Base-by-base conservation (phyloP, 2,888 invertebrate species). In the Agrotis puta region DNA sequence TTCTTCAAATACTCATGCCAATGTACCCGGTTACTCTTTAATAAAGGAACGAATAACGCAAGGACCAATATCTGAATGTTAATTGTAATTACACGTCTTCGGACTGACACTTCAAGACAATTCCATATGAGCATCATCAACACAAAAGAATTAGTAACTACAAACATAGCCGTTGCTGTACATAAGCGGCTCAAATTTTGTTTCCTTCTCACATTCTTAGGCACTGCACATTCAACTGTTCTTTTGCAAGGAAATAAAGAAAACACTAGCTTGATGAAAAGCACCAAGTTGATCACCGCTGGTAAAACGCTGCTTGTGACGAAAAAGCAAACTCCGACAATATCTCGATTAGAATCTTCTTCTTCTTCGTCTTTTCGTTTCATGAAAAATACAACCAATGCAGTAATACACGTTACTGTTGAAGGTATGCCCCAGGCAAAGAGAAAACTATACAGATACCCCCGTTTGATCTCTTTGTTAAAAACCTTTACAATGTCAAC, bases 401-500 rank as follows among this genome's bases (percentile, higher is more conserved):
- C 13, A 39, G 0, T 48, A 43, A 62, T 24, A 0, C 61, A 1
- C 4, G 33, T 11, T 14, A 65, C 43, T 16, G 13, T 13, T 0
- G 22, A 1, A 9, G 74, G 66, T 6, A 65, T 11, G 3, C 64
- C 74, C 79, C 79, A 79, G 3, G 66, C 74, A 20, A 77, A 77
- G 13, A 77, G 14, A 13, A 48, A 47, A 14, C 79, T 64, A 27
- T 63, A 73, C 0, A 79, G 22, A 47, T 43, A 73, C 9, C 50
- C 66, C 6, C 63, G 27, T 22, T 73, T 57, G 1, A 64, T 54
- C 14, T 79, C 53, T 2, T 2, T 13, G 4, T 51, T 9, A 20
- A 79, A 72, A 1, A 78, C 73, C 65, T 72, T 65, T 9, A 58
- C 79, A 47, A 79, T 57, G 4, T 79, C 73, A 14, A 72, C 73